phyloP scores from a whole-genome alignment of 2,888 invertebrate species.

The Meiosimyza decipiens region DNA sequence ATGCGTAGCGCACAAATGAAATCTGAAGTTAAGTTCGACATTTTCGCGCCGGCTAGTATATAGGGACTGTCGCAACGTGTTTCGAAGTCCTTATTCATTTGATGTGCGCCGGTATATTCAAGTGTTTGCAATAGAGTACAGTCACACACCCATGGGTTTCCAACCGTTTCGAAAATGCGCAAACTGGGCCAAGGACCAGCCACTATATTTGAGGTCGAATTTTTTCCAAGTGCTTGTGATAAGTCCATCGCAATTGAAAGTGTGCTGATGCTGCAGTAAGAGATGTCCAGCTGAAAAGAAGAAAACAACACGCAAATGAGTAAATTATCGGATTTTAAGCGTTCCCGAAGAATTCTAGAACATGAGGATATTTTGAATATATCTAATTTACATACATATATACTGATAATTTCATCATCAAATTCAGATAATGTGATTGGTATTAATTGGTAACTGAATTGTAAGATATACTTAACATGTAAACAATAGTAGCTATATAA shows the following conservation, averaged over 20 bases:
- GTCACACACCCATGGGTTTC: conserved; percentile 76
- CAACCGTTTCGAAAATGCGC: conserved; percentile 70
- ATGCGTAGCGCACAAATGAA: conserved; percentile 57
- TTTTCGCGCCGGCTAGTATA: conserved; percentile 55
- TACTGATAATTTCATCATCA: too few relatives aligned
- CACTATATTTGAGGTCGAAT: conserved; percentile 25
- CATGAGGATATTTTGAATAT: too few relatives aligned
- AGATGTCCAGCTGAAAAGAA: conserved; percentile 71
- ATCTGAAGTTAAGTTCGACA: conserved; percentile 57
- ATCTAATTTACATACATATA: too few relatives aligned
- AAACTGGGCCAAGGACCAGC: conserved; percentile 64
- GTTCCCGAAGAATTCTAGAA: too few relatives aligned
- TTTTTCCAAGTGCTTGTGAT: conserved; percentile 36
- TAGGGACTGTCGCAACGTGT: conserved; percentile 63
- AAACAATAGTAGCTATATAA: too few relatives aligned
- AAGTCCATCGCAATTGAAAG: conserved; percentile 50
- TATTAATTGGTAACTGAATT: too few relatives aligned
- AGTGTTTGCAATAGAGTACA: conserved; percentile 67
- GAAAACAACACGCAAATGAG: too few relatives aligned
- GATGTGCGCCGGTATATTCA: conserved; percentile 51
- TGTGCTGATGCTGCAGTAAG: conserved; percentile 72
- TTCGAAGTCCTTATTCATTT: conserved; percentile 43
- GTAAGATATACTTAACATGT: too few relatives aligned
- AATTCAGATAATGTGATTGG: too few relatives aligned
- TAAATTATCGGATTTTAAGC: too few relatives aligned